phyloP scores from a whole-genome alignment of 2,113 vertebrate genomes.

The Nothocercus julius region DNA sequence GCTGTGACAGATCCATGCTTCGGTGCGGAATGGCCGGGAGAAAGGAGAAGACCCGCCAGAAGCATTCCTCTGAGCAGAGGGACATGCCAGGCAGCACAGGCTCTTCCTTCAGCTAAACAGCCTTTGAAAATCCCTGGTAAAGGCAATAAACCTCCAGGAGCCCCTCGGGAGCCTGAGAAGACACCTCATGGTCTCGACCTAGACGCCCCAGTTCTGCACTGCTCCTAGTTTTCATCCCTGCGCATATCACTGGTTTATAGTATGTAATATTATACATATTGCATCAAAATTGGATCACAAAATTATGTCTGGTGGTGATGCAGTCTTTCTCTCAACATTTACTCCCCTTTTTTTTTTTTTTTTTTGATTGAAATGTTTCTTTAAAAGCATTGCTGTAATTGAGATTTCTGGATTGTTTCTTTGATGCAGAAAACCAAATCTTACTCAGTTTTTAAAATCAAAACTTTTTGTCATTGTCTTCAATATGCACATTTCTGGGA shows the following conservation, averaged over 20 bases:
- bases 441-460: background rate
- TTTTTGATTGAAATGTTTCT: background rate
- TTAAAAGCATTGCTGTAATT: background rate
- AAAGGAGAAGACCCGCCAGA: background rate
- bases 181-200: background rate
- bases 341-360: no score
- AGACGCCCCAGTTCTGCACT: background rate
- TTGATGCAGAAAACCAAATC: background rate
- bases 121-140: background rate
- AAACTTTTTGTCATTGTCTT: background rate
- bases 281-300: background rate
- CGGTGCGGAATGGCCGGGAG: background rate
- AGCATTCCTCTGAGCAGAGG: background rate
- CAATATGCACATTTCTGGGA: background rate
- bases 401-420: background rate
- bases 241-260: rapidly evolving
- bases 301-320: background rate
- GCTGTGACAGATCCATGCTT: no score
- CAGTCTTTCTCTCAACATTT: background rate
- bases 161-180: background rate
- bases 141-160: background rate
- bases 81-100: background rate
- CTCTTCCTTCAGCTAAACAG: background rate
- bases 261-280: background rate
- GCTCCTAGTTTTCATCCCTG: background rate